phyloP scores from a whole-genome alignment of 2,797 vertebrate genomes.

The Acanthiza pusilla region DNA sequence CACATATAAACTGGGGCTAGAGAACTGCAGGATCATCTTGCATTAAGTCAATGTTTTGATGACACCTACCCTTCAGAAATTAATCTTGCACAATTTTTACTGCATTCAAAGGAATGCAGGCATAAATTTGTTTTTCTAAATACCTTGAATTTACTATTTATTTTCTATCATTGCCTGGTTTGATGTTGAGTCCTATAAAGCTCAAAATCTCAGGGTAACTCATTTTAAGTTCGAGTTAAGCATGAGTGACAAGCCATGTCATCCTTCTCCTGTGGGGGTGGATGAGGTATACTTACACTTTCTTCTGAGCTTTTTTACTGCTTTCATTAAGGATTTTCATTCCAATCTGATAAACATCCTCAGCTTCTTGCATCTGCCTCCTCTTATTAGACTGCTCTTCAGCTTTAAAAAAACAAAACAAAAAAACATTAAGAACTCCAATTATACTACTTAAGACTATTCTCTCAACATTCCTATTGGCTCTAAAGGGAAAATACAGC shows the following conservation, averaged over 20 bases:
- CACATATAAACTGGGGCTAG: background rate
- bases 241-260: background rate
- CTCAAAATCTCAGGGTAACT: background rate
- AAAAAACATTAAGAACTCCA: background rate
- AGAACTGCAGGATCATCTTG: background rate
- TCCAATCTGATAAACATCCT: conserved; percentile 87
- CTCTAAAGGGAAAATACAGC: background rate
- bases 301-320: conserved; percentile 87
- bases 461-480: background rate
- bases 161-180: background rate
- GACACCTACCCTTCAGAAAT: background rate
- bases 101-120: background rate
- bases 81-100: background rate
- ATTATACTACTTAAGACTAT: background rate
- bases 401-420: conserved; percentile 71
- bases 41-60: background rate
- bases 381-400: conserved; percentile 89
- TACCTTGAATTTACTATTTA: background rate
- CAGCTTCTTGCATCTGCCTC: conserved; percentile 85
- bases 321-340: conserved; percentile 89
- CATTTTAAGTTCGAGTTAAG: background rate
- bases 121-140: background rate
- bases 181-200: background rate
- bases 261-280: background rate
- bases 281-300: conserved; percentile 79